Conservation (phyloP, 2,797 vertebrate genomes). For the Melanotaenia boesemani region DNA sequence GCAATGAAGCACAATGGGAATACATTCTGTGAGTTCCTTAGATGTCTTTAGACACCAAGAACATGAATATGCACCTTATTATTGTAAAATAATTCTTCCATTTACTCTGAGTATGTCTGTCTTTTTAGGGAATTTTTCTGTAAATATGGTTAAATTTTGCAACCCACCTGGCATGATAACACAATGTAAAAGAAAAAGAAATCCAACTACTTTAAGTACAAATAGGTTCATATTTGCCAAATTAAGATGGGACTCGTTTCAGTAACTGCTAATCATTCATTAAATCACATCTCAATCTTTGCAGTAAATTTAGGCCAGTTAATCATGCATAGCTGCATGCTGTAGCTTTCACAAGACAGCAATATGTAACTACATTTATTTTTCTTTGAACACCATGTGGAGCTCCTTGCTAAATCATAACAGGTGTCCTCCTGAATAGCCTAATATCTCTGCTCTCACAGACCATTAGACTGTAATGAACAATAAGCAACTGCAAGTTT, state of each 20-base stretch:
- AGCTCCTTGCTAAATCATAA: slow-evolving; percentile 1
- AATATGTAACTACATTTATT: background rate
- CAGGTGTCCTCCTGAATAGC: slow-evolving; percentile 9
- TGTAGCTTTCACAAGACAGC: background rate
- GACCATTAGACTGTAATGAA: slow-evolving; percentile 24
- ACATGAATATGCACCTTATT: too few species aligned
- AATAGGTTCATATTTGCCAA: background rate
- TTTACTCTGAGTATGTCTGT: too few species aligned
- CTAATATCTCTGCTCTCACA: slow-evolving; percentile 20
- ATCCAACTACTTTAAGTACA: background rate
- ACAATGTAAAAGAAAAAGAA: slow-evolving; percentile 13
- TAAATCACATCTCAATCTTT: background rate
- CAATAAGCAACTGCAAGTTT: slow-evolving; percentile 44
- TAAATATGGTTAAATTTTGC: background rate
- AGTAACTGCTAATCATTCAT: background rate
- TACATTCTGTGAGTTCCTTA: too few species aligned
- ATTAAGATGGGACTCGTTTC: background rate
- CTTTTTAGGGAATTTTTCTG: too few species aligned
- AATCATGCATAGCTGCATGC: background rate
- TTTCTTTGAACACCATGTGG: slow-evolving; percentile 3
- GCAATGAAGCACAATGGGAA: background rate
- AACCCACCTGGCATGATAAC: slow-evolving; percentile 1
- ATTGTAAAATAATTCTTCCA: too few species aligned
- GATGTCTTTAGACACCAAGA: too few species aligned
- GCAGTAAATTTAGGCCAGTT: background rate